Conservation (phyloP, 2,113 vertebrate genomes). For the Coreoperca whiteheadi region DNA sequence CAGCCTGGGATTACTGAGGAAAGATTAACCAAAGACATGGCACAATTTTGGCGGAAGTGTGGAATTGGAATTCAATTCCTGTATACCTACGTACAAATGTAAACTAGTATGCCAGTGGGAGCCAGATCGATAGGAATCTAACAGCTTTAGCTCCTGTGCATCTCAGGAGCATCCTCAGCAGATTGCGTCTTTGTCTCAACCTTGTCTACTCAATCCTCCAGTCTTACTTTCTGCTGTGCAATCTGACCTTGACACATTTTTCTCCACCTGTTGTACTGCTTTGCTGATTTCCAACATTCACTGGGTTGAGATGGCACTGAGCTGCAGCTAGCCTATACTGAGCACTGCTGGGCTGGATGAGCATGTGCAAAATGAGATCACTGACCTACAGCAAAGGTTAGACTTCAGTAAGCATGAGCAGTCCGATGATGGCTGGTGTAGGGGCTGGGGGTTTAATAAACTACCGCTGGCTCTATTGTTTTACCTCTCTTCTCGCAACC, state of each 20-base stretch:
- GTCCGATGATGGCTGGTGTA: constrained; percentile 60
- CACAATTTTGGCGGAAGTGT: constrained; percentile 65
- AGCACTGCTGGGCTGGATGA: constrained; percentile 60
- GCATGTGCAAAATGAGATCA: constrained; percentile 76
- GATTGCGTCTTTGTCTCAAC: constrained; percentile 59
- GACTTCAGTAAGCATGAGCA: constrained; percentile 71
- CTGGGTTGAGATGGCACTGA: constrained; percentile 50
- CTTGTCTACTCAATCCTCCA: constrained; percentile 31
- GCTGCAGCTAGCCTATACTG: constrained; percentile 48
- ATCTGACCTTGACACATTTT: constrained; percentile 59
- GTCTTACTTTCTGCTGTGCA: constrained; percentile 33
- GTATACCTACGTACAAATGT: constrained; percentile 65
- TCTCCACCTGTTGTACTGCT: constrained; percentile 35
- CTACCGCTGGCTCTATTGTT: constrained; percentile 66
- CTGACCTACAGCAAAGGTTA: constrained; percentile 80
- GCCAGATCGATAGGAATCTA: constrained; percentile 62
- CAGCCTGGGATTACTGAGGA: constrained; percentile 48
- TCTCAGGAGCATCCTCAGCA: constrained; percentile 59
- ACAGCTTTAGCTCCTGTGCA: constrained; percentile 52
- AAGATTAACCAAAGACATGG: constrained; percentile 60
- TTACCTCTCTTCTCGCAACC: constrained; percentile 37
- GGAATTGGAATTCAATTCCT: constrained; percentile 76
- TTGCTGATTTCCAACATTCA: constrained; percentile 59
- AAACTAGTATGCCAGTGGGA: constrained; percentile 64
- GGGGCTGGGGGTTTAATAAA: constrained; percentile 68